A percentile compares a stretch with the other conserved stretches of the same genome.
Evolutionary conservation across 2,113 vertebrate genomes (phyloP).

Genomic region (Salvator merianae): DNA sequence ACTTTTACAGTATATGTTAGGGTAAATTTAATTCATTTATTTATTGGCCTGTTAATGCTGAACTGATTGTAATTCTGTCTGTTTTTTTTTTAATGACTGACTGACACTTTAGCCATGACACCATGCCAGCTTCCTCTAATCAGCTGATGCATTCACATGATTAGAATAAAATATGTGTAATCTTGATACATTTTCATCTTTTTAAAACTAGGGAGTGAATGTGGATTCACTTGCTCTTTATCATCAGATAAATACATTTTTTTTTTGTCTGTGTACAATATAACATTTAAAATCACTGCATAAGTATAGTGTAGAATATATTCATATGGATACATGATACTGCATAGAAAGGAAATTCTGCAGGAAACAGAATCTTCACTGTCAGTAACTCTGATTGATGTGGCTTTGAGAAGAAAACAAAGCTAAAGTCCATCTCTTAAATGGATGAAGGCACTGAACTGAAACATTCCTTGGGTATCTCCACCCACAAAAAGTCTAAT

Average conservation of each 20-base stretch:
- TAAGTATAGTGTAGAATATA: background rate
- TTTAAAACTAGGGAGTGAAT: background rate
- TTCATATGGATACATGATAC: background rate
- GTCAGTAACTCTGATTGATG: conserved; percentile 42
- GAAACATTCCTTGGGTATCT: conserved; percentile 60
- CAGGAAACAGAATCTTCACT: conserved; percentile 42
- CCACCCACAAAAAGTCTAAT: conserved; percentile 43
- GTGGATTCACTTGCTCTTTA: background rate
- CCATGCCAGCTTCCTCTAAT: conserved; percentile 5
- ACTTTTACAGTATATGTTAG: too few relatives aligned
- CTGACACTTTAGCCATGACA: background rate
- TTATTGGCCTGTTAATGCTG: too few relatives aligned
- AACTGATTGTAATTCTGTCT: too few relatives aligned
- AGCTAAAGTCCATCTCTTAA: conserved; percentile 36
- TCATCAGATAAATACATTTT: background rate
- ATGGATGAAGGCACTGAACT: conserved; percentile 43
- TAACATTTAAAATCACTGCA: background rate
- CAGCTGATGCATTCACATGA: conserved; percentile 4
- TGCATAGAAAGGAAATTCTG: background rate
- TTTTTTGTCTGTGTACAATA: too few relatives aligned
- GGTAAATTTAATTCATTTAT: too few relatives aligned
- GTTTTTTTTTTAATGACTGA: too few relatives aligned
- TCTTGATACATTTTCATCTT: background rate
- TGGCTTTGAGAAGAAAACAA: conserved; percentile 44
- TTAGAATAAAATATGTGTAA: conserved; percentile 1